Percentiles rank a stretch among this genome's conserved stretches.
Evolutionary conservation across 2,797 vertebrate genomes (phyloP).

Genomic region (Gymnothorax javanicus): DNA sequence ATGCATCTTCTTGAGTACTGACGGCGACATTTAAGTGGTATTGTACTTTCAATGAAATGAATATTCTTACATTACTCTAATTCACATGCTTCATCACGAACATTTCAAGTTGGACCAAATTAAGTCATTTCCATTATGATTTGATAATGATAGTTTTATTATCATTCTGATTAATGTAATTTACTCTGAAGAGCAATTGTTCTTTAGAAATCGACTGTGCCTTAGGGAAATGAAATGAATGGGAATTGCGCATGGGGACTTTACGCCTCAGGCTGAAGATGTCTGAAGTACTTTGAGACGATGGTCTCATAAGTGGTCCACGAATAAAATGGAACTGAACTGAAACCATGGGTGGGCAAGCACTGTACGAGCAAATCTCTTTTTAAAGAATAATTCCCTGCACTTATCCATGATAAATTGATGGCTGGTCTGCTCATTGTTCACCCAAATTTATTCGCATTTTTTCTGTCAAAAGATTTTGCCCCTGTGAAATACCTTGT

Average conservation of each 20-base stretch:
- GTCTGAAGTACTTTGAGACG: not conserved
- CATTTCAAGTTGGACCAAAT: not conserved
- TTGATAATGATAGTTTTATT: conserved; percentile 1
- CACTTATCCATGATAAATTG: not conserved
- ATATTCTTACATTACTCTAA: not conserved
- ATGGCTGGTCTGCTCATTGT: not conserved
- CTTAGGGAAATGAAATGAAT: not conserved
- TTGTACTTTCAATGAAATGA: not conserved
- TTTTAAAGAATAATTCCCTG: not conserved
- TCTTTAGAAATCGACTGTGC: not conserved
- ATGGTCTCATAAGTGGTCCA: not conserved
- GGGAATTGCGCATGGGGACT: not conserved
- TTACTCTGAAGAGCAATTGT: conserved; percentile 1
- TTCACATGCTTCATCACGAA: not conserved
- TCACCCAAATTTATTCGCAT: not conserved
- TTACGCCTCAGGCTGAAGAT: not conserved
- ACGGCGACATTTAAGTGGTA: not conserved
- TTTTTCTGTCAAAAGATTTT: not conserved
- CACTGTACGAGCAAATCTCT: not conserved
- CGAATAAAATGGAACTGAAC: not conserved
- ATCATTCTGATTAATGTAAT: conserved; percentile 2
- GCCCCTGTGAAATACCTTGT: not conserved
- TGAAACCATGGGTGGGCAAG: not conserved
- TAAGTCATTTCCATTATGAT: conserved; percentile 1
- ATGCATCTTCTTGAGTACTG: not conserved